Conservation (phyloP, 2,797 vertebrate genomes). For the Falco columbarius region DNA sequence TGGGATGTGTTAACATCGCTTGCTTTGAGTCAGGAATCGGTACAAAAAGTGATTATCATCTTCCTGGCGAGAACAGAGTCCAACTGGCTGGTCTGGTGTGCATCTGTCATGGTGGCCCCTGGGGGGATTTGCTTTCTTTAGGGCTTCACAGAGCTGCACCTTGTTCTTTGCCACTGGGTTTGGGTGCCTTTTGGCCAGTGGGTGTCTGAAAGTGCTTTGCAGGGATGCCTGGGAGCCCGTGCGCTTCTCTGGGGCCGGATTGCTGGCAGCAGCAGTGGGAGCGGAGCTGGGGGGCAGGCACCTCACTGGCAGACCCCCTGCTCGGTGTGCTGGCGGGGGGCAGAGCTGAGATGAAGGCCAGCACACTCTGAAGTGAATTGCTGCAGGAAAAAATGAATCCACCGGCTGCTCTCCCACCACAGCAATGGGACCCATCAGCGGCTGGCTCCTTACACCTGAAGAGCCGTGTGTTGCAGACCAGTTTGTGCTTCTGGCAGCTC, state of each 20-base stretch:
- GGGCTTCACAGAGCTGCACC: background rate
- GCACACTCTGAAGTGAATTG: background rate
- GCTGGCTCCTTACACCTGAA: background rate
- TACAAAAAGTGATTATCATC: background rate
- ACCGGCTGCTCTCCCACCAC: background rate
- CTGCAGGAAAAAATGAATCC: background rate
- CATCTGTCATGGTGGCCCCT: background rate
- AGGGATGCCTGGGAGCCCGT: background rate
- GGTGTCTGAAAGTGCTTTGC: background rate
- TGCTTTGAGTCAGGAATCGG: background rate
- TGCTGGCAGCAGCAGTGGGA: background rate
- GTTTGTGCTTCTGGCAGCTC: background rate
- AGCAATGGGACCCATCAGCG: background rate
- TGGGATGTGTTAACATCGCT: background rate
- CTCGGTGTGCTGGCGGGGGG: background rate
- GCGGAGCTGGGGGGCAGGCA: background rate
- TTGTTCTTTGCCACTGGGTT: background rate
- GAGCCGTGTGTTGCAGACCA: rapidly evolving
- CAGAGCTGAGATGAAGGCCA: background rate
- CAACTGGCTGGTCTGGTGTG: background rate
- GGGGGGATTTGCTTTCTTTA: background rate
- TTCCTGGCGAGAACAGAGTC: background rate
- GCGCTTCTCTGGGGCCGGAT: rapidly evolving
- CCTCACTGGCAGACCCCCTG: background rate
- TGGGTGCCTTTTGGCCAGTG: background rate